Percentiles rank a stretch among this genome's conserved stretches.
These are phyloP conservation scores for Microcebus griseorufus DNA, from an alignment of 2,113 vertebrate species.

Conservation along the genomic window DNA sequence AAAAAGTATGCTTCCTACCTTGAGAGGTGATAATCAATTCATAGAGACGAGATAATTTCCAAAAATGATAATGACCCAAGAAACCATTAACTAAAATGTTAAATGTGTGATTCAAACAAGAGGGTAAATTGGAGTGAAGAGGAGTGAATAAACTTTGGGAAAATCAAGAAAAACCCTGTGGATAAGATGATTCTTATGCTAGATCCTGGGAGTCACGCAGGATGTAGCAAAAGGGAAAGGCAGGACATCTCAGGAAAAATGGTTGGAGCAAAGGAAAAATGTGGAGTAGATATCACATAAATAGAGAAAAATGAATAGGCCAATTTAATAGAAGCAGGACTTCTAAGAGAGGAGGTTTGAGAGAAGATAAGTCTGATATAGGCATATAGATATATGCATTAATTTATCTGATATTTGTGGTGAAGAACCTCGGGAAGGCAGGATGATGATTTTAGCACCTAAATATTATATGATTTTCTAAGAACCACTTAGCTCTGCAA, in stretches of 20 bases:
- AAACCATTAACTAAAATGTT: background rate
- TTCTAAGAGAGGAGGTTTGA: background rate
- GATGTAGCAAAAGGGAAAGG: too few species aligned
- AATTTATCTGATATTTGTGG: too few species aligned
- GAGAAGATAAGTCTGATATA: background rate
- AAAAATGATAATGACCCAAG: background rate
- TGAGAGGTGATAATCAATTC: background rate
- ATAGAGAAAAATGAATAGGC: background rate
- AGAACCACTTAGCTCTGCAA: background rate
- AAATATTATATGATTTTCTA: background rate
- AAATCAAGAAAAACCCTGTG: background rate
- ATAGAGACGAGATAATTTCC: background rate
- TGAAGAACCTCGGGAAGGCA: accelerated
- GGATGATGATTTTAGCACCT: accelerated
- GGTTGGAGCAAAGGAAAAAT: background rate
- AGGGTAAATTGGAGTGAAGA: background rate
- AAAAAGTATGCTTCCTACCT: background rate
- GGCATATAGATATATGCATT: accelerated
- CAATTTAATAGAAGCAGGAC: background rate
- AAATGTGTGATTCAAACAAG: background rate
- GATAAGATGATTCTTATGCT: background rate
- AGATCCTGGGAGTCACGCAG: background rate
- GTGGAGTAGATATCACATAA: background rate
- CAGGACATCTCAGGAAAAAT: accelerated
- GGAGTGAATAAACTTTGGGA: background rate